Conservation (phyloP, 2,797 vertebrate species). For the Sphenodon punctatus region DNA sequence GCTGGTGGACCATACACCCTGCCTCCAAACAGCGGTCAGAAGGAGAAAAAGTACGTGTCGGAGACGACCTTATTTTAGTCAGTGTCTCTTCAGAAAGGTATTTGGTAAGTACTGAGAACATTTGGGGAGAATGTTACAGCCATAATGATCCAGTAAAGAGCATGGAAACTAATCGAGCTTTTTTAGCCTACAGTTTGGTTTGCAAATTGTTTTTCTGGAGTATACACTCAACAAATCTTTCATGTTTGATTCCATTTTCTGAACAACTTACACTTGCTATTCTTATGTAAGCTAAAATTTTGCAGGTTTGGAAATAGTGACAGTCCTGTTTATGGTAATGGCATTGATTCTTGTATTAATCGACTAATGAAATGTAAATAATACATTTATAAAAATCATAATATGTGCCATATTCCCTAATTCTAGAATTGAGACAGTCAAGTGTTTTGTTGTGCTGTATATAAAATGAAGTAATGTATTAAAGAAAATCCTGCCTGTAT, state of each 20-base stretch:
- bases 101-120: conserved; percentile 81
- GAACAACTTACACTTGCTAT: neutral
- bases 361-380: neutral
- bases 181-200: neutral
- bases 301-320: neutral
- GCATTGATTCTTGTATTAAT: neutral
- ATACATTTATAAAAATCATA: no score
- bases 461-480: no score
- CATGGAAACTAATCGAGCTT: neutral
- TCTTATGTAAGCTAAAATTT: neutral
- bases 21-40: conserved; percentile 96
- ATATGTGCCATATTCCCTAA: no score
- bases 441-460: no score
- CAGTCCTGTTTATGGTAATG: neutral
- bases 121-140: conserved; percentile 59
- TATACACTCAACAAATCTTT: neutral
- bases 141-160: conserved; percentile 27
- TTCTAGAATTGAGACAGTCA: neutral
- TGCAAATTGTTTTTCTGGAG: neutral
- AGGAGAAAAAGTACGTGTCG: conserved; percentile 94
- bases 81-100: conserved; percentile 96
- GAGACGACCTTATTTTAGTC: conserved; percentile 95
- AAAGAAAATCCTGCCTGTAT: neutral
- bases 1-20: conserved; percentile 98
- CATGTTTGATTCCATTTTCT: neutral